These are phyloP conservation scores for Acestrorhynchus altus DNA, from an alignment of 2,797 vertebrate genomes.

Conservation along the genomic window DNA sequence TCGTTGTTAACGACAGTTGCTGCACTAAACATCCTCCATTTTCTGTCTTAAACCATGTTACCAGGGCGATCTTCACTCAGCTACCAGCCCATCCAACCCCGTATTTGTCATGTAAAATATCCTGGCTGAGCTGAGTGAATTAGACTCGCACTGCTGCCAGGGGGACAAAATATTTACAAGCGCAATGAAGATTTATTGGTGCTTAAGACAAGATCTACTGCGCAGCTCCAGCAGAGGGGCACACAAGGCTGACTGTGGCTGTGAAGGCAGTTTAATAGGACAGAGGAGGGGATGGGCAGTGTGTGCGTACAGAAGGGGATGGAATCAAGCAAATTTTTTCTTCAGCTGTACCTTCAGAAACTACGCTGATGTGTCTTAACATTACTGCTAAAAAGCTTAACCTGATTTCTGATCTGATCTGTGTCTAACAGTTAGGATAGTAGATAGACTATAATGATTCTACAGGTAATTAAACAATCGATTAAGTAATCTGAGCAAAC, in stretches of 20 bases:
- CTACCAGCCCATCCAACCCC: not conserved
- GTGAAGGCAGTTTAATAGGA: conserved; percentile 15
- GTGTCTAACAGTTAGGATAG: too few species aligned
- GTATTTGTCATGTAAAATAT: conserved; percentile 34
- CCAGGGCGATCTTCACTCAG: conserved; percentile 8
- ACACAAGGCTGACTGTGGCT: not conserved
- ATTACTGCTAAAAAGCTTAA: conserved; percentile 20
- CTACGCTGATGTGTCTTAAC: conserved; percentile 1
- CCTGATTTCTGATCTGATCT: conserved; percentile 8
- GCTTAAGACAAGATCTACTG: conserved; percentile 24
- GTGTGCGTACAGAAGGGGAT: not conserved
- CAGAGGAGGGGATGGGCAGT: not conserved
- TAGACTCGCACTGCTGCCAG: conserved; percentile 32
- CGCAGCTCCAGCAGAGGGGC: not conserved
- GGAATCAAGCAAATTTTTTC: not conserved
- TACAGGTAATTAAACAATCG: too few species aligned
- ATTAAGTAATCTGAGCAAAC: too few species aligned
- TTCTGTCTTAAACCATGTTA: conserved; percentile 8
- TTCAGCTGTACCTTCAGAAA: conserved; percentile 4
- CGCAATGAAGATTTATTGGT: not conserved
- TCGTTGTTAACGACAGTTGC: not conserved
- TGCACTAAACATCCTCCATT: not conserved
- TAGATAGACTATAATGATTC: too few species aligned
- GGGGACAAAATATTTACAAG: conserved; percentile 49
- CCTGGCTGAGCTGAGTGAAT: not conserved